Percentiles rank a stretch among this genome's conserved stretches.
phyloP scores from a whole-genome alignment of 1,140 invertebrate species.

The Hyles euphorbiae region DNA sequence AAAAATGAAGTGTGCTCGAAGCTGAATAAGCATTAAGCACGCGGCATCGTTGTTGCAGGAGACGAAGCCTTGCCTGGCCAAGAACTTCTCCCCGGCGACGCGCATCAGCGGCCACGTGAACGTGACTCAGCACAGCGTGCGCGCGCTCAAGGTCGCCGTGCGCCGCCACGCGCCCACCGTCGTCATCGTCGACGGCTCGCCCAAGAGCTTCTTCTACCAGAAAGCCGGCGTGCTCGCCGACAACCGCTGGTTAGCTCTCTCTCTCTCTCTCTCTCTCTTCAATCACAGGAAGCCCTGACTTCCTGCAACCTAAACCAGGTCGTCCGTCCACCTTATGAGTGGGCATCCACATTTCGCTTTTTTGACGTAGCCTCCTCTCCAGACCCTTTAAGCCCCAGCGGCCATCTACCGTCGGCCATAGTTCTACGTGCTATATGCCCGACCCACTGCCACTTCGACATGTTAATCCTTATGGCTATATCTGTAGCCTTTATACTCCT shows the following conservation, averaged over 20 bases:
- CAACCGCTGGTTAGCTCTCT: conserved; percentile 30
- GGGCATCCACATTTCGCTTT: conserved; percentile 7
- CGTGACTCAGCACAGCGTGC: conserved; percentile 5
- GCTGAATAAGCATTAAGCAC: neutral
- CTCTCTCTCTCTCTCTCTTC: neutral
- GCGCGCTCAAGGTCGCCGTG: conserved; percentile 41
- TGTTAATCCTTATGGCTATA: neutral
- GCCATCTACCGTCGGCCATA: neutral
- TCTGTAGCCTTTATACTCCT: neutral
- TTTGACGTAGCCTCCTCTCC: neutral
- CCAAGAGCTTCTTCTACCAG: conserved; percentile 45
- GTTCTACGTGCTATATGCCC: too few relatives aligned
- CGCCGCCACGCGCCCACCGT: conserved; percentile 44
- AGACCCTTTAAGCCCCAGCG: neutral
- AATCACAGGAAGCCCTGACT: too few relatives aligned
- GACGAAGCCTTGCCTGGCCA: neutral
- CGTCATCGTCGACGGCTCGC: conserved; percentile 42
- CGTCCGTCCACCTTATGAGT: too few relatives aligned
- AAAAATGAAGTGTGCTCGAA: neutral
- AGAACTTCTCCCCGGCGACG: neutral
- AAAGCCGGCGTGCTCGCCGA: conserved; percentile 37
- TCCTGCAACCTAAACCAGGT: too few relatives aligned
- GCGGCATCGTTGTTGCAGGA: neutral
- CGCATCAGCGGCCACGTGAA: conserved; percentile 8
- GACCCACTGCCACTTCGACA: too few relatives aligned